Evolutionary conservation across 2,888 invertebrate species (phyloP), one percentile per base, ranked within the genome.

Genomic region (Abrostola tripartita): DNA sequence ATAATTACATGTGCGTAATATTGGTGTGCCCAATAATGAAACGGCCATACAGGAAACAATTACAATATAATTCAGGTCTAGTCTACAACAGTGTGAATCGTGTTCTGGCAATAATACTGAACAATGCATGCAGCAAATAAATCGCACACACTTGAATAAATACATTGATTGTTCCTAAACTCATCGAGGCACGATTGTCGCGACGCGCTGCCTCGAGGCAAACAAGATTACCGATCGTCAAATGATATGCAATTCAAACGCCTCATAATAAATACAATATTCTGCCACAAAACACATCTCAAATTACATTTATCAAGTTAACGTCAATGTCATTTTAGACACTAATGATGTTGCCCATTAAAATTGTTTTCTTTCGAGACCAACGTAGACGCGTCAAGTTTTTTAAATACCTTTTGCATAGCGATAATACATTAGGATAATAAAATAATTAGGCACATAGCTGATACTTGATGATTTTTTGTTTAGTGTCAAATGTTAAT

Each of bases 331-430:
- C 37, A 62, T 64, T 57, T 55, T 12, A 36, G 42, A 52, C 55
- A 66, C 50, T 74, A 79, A 78, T 72, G 74, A 72, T 65, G 41
- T 57, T 65, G 14, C 35, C 51, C 63, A 71, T 78, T 79, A 68
- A 74, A 66, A 68, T 66, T 68, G 61, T 66, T 65, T 69, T 64
- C 41, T 60, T 76, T 65, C 51, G 60, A 74, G 76, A 71, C 59
- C 49, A 57, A 49, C 7, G 56, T 54, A 53, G 52, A 59, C 60
- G 35, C 14, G 24, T 64, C 50, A 49, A 68, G 41, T 37, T 60
- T 52, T 61, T 55, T 35, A 61, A 54, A 68, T 64, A 60, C 49
- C 53, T 50, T 9, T 41, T 6, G 10, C 52, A 52, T 52, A 55
- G 37, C 41, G n/a, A 51, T 57, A 52, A 52, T 12, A 38, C 24